phyloP scores from a whole-genome alignment of 2,888 invertebrate species.

The Brenthis ino region DNA sequence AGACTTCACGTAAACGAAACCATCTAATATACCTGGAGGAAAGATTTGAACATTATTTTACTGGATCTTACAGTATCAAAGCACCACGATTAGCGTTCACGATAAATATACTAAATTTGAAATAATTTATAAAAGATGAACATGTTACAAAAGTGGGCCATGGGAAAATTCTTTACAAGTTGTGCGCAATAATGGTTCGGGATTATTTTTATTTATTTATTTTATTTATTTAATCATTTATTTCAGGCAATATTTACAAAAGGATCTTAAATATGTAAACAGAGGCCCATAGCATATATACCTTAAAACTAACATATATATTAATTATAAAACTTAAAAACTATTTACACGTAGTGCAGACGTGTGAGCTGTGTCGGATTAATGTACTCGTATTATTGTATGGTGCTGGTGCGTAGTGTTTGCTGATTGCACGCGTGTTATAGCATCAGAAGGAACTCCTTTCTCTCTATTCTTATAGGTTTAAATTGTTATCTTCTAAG shows the following conservation, averaged over 20 bases:
- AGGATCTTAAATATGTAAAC: no score
- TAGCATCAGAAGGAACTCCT: not conserved
- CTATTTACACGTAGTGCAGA: no score
- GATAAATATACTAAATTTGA: not conserved
- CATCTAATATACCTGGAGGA: slow-evolving; percentile 77
- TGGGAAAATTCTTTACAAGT: not conserved
- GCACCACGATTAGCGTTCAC: not conserved
- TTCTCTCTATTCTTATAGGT: not conserved
- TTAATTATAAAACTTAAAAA: no score
- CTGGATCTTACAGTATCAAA: slow-evolving; percentile 8
- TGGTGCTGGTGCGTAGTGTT: slow-evolving; percentile 5
- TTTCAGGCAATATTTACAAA: no score
- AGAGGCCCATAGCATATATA: no score
- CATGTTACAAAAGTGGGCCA: not conserved
- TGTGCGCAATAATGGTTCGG: not conserved
- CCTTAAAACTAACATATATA: no score
- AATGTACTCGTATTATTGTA: not conserved
- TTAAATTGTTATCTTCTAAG: not conserved
- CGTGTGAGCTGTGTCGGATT: not conserved
- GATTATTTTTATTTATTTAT: no score
- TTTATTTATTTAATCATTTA: no score
- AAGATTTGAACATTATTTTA: slow-evolving; percentile 50
- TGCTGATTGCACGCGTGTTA: slow-evolving; percentile 1
- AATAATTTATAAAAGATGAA: not conserved
- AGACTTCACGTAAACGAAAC: slow-evolving; percentile 74